A percentile compares a stretch with the other conserved stretches of the same genome.
Conservation (phyloP, 2,113 vertebrate species). For the Sinocyclocheilus rhinocerous region DNA sequence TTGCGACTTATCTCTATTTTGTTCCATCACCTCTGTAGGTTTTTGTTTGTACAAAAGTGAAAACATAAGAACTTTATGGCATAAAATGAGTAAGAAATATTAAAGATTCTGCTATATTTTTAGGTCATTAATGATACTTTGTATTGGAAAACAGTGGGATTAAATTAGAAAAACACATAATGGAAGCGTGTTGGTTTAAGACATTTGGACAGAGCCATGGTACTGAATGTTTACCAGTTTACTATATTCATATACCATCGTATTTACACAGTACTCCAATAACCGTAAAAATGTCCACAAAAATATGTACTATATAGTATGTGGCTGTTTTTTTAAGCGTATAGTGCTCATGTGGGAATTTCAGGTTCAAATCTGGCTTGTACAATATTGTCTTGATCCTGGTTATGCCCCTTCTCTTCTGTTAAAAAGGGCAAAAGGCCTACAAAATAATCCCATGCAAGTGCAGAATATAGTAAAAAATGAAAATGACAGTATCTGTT, state of each 20-base stretch:
- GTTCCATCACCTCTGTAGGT: no score
- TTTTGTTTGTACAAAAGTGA: neutral
- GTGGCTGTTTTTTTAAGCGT: neutral
- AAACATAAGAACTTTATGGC: neutral
- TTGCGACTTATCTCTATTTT: no score
- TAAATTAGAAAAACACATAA: neutral
- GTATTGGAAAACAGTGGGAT: neutral
- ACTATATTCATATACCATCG: neutral
- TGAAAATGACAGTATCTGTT: neutral
- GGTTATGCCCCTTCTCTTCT: neutral
- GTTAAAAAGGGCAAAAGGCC: neutral
- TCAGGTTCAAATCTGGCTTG: neutral
- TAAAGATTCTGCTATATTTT: neutral
- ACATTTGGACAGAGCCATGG: no score
- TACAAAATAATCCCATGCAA: neutral
- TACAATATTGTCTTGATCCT: neutral
- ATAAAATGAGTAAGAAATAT: neutral
- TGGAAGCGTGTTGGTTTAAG: no score
- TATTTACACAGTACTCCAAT: neutral
- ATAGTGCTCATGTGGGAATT: neutral
- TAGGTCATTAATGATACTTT: neutral
- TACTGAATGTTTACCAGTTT: neutral
- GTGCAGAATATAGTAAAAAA: neutral
- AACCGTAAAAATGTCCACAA: neutral
- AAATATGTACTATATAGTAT: no score